These are phyloP conservation scores for Caenorhabditis japonica DNA, from an alignment of 2,888 invertebrate species.

Conservation along the genomic window DNA sequence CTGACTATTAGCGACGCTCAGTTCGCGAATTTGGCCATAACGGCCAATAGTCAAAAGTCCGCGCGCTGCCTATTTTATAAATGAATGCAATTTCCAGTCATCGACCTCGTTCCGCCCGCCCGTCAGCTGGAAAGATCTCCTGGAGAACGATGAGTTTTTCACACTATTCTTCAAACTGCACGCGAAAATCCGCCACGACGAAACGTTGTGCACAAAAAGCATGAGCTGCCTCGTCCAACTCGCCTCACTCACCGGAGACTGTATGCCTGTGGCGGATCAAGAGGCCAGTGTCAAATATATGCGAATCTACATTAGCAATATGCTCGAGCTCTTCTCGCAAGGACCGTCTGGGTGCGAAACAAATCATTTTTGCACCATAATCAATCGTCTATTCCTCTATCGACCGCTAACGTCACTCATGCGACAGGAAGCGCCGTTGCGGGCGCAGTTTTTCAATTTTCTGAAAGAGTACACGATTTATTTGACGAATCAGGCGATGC, in stretches of 20 bases:
- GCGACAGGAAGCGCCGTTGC: slow-evolving; percentile 79
- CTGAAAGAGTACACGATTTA: slow-evolving; percentile 59
- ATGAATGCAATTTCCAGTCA: slow-evolving; percentile 29
- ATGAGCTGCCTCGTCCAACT: slow-evolving; percentile 88
- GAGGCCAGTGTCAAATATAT: slow-evolving; percentile 43
- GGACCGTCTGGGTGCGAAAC: slow-evolving; percentile 82
- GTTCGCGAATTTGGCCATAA: no score
- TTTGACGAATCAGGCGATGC: slow-evolving; percentile 59
- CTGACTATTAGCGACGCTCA: no score
- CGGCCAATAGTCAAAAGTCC: no score
- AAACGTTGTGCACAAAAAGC: slow-evolving; percentile 85
- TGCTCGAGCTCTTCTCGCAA: slow-evolving; percentile 56
- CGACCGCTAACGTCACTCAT: slow-evolving; percentile 80
- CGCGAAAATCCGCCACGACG: slow-evolving; percentile 86
- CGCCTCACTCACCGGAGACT: slow-evolving; percentile 83
- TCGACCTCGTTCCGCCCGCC: slow-evolving; percentile 80
- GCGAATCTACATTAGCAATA: slow-evolving; percentile 45
- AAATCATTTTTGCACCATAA: slow-evolving; percentile 83
- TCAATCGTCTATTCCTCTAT: slow-evolving; percentile 83
- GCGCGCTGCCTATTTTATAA: no score
- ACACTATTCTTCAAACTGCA: slow-evolving; percentile 87
- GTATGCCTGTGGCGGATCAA: slow-evolving; percentile 54
- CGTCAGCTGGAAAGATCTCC: slow-evolving; percentile 84
- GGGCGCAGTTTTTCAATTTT: slow-evolving; percentile 71
- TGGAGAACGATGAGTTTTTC: slow-evolving; percentile 85